These are phyloP conservation scores for Fragum sueziense DNA, from an alignment of 2,888 invertebrate genomes.

Conservation along the genomic window DNA sequence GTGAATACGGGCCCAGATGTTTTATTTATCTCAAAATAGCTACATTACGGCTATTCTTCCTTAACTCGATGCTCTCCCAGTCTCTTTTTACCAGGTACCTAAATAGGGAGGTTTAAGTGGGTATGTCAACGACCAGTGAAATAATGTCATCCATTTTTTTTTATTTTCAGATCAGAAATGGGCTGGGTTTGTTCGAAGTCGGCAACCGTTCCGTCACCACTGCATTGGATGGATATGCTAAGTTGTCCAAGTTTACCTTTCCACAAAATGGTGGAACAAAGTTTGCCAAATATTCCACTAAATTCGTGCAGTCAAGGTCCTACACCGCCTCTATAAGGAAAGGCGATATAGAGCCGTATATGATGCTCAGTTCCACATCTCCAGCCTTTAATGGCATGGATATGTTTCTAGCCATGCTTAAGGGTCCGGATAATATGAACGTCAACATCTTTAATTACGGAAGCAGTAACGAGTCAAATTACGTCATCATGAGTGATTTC, in stretches of 20 bases:
- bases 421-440: constrained; percentile 68
- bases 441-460: constrained; percentile 61
- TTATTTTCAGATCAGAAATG: constrained; percentile 82
- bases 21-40: too few species aligned
- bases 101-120: too few species aligned
- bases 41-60: too few species aligned
- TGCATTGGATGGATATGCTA: constrained; percentile 65
- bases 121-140: too few species aligned
- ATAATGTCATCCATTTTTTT: too few species aligned
- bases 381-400: constrained; percentile 55
- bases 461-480: constrained; percentile 13
- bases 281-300: constrained; percentile 47
- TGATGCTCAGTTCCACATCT: constrained; percentile 55
- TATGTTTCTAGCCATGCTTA: constrained; percentile 37
- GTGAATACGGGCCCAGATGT: too few species aligned
- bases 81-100: too few species aligned
- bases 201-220: constrained; percentile 55
- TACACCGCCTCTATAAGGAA: constrained; percentile 53
- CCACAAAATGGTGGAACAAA: constrained; percentile 20
- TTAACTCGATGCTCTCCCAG: too few species aligned
- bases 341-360: constrained; percentile 62
- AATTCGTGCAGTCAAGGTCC: constrained; percentile 57
- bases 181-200: constrained; percentile 62
- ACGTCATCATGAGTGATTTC: constrained; percentile 64
- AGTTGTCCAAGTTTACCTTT: constrained; percentile 59